phyloP scores from a whole-genome alignment of 2,113 vertebrate species.

The Ochotona princeps region DNA sequence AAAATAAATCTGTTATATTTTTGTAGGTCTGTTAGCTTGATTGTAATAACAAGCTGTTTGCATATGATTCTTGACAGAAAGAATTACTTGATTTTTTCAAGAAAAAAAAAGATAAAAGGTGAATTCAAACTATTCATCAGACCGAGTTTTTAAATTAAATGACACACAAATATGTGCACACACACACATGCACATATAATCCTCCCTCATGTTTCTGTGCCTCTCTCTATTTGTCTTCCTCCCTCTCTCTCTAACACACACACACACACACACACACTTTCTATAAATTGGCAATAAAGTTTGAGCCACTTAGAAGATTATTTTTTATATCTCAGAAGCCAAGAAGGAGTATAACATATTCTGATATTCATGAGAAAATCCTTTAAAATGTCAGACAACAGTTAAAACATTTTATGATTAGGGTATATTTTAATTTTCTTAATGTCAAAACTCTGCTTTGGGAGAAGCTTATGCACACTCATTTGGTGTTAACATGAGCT shows the following conservation, averaged over 20 bases:
- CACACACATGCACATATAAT: no score
- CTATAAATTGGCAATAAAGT: constrained; percentile 71
- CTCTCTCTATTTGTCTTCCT: not conserved
- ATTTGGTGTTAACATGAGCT: constrained; percentile 74
- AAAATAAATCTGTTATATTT: constrained; percentile 44
- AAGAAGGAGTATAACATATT: constrained; percentile 75
- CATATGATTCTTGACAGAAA: constrained; percentile 43
- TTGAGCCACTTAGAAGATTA: constrained; percentile 74
- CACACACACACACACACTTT: not conserved
- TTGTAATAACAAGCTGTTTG: constrained; percentile 42
- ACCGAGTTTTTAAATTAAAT: not conserved
- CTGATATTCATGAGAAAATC: constrained; percentile 74
- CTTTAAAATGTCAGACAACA: constrained; percentile 83
- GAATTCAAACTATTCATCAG: constrained; percentile 49
- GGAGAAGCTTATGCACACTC: constrained; percentile 73
- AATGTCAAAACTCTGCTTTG: constrained; percentile 78
- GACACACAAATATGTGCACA: not conserved
- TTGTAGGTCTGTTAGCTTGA: not conserved
- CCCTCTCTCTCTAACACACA: not conserved
- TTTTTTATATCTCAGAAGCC: constrained; percentile 71
- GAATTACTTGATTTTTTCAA: not conserved
- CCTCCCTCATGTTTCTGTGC: not conserved
- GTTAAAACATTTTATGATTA: constrained; percentile 80
- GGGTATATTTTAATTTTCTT: constrained; percentile 83
- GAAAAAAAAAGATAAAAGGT: constrained; percentile 49